Percentiles rank a stretch among this genome's conserved stretches.
Conservation (phyloP, 2,888 invertebrate species). For the Dasypogon diadema region DNA sequence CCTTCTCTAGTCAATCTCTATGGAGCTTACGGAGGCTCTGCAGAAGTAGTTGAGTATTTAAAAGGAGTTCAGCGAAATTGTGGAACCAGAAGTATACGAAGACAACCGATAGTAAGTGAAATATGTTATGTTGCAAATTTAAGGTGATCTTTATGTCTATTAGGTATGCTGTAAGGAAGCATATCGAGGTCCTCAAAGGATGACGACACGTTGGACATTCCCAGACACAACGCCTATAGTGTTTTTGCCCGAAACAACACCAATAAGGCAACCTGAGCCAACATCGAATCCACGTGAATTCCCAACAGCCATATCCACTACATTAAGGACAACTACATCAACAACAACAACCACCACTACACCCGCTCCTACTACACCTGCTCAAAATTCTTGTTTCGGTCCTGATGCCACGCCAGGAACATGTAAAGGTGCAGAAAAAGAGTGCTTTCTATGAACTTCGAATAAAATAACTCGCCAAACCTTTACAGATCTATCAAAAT, state of each 20-base stretch:
- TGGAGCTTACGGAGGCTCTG: conserved; percentile 58
- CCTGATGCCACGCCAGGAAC: conserved; percentile 56
- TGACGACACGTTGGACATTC: not conserved
- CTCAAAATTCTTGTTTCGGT: conserved; percentile 63
- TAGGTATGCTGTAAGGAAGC: conserved; percentile 54
- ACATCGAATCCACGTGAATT: conserved; percentile 19
- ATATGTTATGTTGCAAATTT: not conserved
- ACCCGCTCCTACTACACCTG: conserved; percentile 58
- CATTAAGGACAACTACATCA: conserved; percentile 38
- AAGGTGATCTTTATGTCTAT: not conserved
- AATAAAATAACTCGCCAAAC: not conserved
- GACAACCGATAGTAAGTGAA: conserved; percentile 67
- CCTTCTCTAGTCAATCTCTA: conserved; percentile 64
- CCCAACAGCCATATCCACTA: conserved; percentile 30
- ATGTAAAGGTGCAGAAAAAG: conserved; percentile 37
- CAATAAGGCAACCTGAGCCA: no score
- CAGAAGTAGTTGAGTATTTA: conserved; percentile 63
- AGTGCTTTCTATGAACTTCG: not conserved
- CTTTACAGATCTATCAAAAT: conserved; percentile 60
- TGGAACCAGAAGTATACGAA: conserved; percentile 62
- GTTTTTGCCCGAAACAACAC: not conserved
- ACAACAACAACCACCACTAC: conserved; percentile 52
- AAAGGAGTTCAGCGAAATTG: conserved; percentile 63
- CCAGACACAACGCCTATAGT: conserved; percentile 16
- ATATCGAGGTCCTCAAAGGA: conserved; percentile 26